phyloP scores from a whole-genome alignment of 1,140 invertebrate species.

The Bombus superbus region DNA sequence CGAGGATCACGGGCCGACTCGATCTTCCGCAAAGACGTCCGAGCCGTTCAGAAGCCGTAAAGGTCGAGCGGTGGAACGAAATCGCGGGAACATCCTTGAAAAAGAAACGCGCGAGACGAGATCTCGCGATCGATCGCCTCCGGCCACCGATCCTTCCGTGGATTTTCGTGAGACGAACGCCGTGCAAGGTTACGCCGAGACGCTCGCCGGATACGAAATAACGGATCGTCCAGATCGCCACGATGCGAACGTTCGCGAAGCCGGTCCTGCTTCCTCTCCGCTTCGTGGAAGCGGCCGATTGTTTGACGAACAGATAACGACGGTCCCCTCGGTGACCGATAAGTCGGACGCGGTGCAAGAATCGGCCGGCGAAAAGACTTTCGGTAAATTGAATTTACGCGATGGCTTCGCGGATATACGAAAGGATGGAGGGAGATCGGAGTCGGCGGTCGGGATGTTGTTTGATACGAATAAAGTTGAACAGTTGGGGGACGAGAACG shows the following conservation, averaged over 20 bases:
- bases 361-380: neutral
- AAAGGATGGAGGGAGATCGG: neutral
- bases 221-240: neutral
- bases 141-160: conserved; percentile 11
- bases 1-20: conserved; percentile 7
- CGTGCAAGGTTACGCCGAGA: neutral
- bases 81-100: conserved; percentile 27
- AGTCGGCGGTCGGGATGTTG: neutral
- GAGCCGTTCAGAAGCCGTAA: conserved; percentile 33
- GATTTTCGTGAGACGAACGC: conserved; percentile 25
- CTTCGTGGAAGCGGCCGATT: neutral
- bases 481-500: neutral
- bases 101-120: conserved; percentile 9
- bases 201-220: conserved; percentile 2
- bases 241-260: too few relatives aligned
- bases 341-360: neutral
- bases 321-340: neutral
- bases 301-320: conserved; percentile 8
- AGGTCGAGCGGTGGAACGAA: conserved; percentile 32
- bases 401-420: neutral
- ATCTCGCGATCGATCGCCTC: conserved; percentile 34
- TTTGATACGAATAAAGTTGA: neutral
- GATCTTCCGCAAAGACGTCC: conserved; percentile 45
- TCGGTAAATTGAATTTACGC: neutral
- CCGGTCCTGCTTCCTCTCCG: conserved; percentile 3